Percentiles rank a stretch among this genome's conserved stretches.
Conservation (phyloP, 2,888 invertebrate genomes). For the Calephelis perditalis region DNA sequence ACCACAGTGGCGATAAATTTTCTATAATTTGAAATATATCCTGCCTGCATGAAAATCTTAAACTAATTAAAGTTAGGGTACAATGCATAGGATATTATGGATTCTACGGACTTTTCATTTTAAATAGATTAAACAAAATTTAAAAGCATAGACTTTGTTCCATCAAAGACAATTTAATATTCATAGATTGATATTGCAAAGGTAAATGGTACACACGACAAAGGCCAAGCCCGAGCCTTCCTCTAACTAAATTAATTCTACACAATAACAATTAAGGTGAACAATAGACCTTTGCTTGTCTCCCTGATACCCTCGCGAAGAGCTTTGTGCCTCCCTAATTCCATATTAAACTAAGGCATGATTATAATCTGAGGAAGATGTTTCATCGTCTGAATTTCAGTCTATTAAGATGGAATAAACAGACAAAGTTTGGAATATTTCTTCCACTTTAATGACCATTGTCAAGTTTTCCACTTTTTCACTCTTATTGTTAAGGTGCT, state of each 20-base stretch:
- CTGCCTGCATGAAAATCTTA: no score
- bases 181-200: slow-evolving; percentile 10
- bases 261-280: slow-evolving; percentile 42
- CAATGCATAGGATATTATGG: no score
- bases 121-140: neutral
- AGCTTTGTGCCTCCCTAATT: slow-evolving; percentile 28
- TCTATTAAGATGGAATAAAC: slow-evolving; percentile 13
- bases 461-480: neutral
- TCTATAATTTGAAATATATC: no score
- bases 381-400: slow-evolving; percentile 22
- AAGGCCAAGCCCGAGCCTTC: slow-evolving; percentile 2
- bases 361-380: slow-evolving; percentile 28
- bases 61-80: no score
- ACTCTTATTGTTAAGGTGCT: no score
- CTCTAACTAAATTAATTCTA: slow-evolving; percentile 32
- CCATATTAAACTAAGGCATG: slow-evolving; percentile 30
- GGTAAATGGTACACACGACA: neutral
- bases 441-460: neutral
- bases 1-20: no score
- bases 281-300: slow-evolving; percentile 28
- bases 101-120: no score
- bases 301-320: slow-evolving; percentile 25
- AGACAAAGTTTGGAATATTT: slow-evolving; percentile 4
- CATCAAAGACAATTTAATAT: slow-evolving; percentile 8
- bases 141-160: neutral